Evolutionary conservation across 2,797 vertebrate genomes (phyloP).

Genomic region (Nannoperca obscura): DNA sequence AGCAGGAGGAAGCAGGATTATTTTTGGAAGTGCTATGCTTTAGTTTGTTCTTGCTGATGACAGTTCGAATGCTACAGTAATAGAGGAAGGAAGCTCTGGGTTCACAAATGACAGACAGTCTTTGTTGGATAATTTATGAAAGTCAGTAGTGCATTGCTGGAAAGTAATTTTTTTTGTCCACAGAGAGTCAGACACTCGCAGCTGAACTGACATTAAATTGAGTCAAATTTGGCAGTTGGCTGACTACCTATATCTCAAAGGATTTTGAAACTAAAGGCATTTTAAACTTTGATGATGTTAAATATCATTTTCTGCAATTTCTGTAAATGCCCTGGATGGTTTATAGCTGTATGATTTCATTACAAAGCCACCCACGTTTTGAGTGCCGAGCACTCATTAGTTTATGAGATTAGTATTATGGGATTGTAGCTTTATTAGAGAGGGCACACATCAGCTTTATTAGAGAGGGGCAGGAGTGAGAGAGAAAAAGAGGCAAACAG

Average conservation of each 20-base stretch:
- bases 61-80: neutral
- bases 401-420: constrained; percentile 60
- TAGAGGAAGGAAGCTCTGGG: neutral
- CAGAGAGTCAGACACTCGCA: neutral
- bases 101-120: neutral
- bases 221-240: neutral
- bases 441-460: neutral
- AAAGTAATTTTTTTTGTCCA: neutral
- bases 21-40: neutral
- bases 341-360: constrained; percentile 55
- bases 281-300: neutral
- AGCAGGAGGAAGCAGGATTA: neutral
- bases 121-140: neutral
- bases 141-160: neutral
- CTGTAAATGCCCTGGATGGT: constrained; percentile 36
- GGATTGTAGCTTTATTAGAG: constrained; percentile 42
- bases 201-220: neutral
- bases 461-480: neutral
- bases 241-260: neutral
- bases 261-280: neutral
- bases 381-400: constrained; percentile 39
- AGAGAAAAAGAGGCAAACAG: neutral
- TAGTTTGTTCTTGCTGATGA: neutral
- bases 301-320: constrained; percentile 28
- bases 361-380: constrained; percentile 48